Evolutionary conservation across 2,888 invertebrate species (phyloP).

Genomic region (Phalera bucephala): DNA sequence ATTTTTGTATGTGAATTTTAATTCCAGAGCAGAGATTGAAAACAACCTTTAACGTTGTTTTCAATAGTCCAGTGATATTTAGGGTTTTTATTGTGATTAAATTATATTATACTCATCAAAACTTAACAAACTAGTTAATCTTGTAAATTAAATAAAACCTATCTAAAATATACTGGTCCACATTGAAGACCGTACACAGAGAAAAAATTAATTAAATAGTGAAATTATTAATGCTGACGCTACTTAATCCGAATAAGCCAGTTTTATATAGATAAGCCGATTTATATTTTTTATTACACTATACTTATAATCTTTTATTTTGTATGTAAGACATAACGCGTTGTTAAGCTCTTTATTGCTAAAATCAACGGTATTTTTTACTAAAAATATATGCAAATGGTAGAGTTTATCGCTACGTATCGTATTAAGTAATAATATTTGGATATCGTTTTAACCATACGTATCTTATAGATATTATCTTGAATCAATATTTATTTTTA

Average conservation of each 20-base stretch:
- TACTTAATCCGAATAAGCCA: slow-evolving; percentile 70
- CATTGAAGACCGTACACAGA: not conserved
- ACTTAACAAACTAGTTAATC: too few species aligned
- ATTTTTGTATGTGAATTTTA: too few species aligned
- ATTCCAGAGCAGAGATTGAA: too few species aligned
- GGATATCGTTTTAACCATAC: slow-evolving; percentile 21
- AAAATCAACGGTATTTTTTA: slow-evolving; percentile 56
- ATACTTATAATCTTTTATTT: slow-evolving; percentile 67
- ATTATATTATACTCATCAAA: too few species aligned
- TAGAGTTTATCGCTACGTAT: slow-evolving; percentile 39
- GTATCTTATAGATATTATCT: slow-evolving; percentile 35
- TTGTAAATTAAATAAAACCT: too few species aligned
- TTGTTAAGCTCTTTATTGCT: slow-evolving; percentile 56
- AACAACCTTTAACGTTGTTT: too few species aligned
- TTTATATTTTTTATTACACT: slow-evolving; percentile 76
- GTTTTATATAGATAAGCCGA: slow-evolving; percentile 82
- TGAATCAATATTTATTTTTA: slow-evolving; percentile 37
- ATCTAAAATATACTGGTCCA: too few species aligned
- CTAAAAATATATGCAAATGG: slow-evolving; percentile 49
- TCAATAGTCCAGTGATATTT: too few species aligned
- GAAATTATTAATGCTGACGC: slow-evolving; percentile 42
- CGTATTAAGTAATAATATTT: slow-evolving; percentile 50
- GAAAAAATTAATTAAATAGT: slow-evolving; percentile 6
- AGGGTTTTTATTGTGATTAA: too few species aligned
- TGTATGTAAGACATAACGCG: slow-evolving; percentile 58